phyloP scores from a whole-genome alignment of 2,113 vertebrate species.

The Mirza zaza region DNA sequence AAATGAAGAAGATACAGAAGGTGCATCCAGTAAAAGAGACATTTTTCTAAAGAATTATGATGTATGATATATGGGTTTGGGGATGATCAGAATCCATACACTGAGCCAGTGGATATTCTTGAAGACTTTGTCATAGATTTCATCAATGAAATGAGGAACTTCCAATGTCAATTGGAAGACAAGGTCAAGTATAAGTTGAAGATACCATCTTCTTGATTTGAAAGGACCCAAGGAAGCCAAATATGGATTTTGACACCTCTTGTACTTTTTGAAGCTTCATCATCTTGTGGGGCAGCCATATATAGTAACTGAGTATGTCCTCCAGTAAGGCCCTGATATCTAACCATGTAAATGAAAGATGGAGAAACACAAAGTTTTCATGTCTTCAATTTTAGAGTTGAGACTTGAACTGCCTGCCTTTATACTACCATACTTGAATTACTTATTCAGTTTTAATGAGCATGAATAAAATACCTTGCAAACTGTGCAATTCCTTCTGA shows the following conservation, averaged over 20 bases:
- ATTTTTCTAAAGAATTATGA: conserved; percentile 91
- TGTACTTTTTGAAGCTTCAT: neutral
- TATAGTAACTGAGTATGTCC: neutral
- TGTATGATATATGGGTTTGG: conserved; percentile 97
- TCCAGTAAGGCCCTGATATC: neutral
- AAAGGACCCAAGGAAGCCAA: conserved; percentile 93
- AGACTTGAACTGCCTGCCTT: neutral
- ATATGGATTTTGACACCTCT: conserved; percentile 87
- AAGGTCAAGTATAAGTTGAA: conserved; percentile 93
- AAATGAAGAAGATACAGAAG: conserved; percentile 86
- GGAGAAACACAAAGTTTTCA: neutral
- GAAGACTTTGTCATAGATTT: conserved; percentile 94
- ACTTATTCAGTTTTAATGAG: neutral
- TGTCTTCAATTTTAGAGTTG: neutral
- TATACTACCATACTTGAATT: neutral
- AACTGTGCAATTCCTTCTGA: neutral
- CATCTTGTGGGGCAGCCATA: neutral
- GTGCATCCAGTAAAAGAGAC: conserved; percentile 88
- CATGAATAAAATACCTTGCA: neutral
- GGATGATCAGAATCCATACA: conserved; percentile 95
- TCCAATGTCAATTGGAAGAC: conserved; percentile 83
- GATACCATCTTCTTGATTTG: conserved; percentile 94
- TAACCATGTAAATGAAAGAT: neutral
- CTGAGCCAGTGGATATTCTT: conserved; percentile 92
- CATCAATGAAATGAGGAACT: conserved; percentile 89